Percentiles rank a stretch among this genome's conserved stretches.
phyloP scores from a whole-genome alignment of 2,888 invertebrate species.

The Temnothorax ravouxi region DNA sequence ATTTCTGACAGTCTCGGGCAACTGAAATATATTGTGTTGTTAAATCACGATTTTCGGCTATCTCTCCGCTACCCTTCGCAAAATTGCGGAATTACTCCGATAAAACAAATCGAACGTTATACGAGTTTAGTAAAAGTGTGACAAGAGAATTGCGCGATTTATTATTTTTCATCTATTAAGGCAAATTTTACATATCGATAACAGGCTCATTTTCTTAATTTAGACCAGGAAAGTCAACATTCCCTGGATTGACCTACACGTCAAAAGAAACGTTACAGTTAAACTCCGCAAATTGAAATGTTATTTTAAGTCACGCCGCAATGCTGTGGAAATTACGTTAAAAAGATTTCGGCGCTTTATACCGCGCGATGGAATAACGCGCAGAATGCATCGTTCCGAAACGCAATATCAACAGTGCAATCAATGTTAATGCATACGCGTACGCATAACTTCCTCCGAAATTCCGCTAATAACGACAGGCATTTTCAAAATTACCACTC shows the following conservation, averaged over 20 bases:
- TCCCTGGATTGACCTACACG: neutral
- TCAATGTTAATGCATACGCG: constrained; percentile 17
- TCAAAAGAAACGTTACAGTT: neutral
- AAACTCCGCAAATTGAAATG: neutral
- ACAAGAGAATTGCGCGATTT: neutral
- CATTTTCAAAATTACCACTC: constrained; percentile 51
- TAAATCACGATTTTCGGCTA: constrained; percentile 33
- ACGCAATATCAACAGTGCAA: constrained; percentile 25
- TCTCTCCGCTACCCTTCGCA: neutral
- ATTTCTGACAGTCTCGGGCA: constrained; percentile 37
- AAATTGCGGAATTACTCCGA: constrained; percentile 16
- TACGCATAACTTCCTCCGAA: constrained; percentile 29
- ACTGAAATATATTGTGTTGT: constrained; percentile 39
- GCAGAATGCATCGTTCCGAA: neutral
- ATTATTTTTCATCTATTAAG: neutral
- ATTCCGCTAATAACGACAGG: constrained; percentile 40
- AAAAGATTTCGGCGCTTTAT: constrained; percentile 15
- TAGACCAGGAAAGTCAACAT: neutral
- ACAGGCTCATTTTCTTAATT: neutral
- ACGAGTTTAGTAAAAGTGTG: neutral
- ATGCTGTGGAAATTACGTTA: neutral
- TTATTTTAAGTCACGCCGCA: neutral
- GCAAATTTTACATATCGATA: neutral
- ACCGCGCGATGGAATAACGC: neutral
- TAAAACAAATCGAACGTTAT: constrained; percentile 14